Conservation (phyloP, 2,797 vertebrate genomes). For the Etheostoma nigrum region DNA sequence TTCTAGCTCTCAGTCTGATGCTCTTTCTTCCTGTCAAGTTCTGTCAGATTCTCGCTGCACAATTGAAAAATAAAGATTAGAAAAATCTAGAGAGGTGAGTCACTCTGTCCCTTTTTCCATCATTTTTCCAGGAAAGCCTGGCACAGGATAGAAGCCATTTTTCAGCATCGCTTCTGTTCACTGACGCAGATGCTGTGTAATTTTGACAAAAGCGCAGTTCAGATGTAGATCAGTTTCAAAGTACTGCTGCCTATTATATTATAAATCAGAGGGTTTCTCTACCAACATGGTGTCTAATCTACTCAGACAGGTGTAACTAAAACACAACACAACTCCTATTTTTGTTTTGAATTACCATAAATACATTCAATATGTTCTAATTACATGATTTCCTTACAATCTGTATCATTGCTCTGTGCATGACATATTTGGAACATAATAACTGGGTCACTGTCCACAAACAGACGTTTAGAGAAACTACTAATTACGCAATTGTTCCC, state of each 20-base stretch:
- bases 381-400: too few species aligned
- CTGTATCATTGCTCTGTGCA: neutral
- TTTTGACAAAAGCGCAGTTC: neutral
- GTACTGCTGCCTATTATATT: neutral
- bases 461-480: neutral
- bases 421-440: neutral
- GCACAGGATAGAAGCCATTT: neutral
- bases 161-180: neutral
- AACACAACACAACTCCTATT: neutral
- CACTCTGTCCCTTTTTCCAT: neutral
- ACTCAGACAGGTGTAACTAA: neutral
- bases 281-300: neutral
- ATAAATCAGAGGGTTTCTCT: neutral
- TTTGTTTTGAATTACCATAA: too few species aligned
- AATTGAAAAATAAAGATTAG: slow-evolving; percentile 26
- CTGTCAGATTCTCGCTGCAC: neutral
- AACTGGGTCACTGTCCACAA: neutral
- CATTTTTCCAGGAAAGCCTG: slow-evolving; percentile 15
- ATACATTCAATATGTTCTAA: neutral
- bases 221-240: neutral
- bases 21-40: slow-evolving; percentile 29
- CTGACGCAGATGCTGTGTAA: slow-evolving; percentile 2
- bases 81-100: neutral
- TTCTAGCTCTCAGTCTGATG: slow-evolving; percentile 11
- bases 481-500: neutral